phyloP scores from a whole-genome alignment of 2,797 vertebrate genomes.

The Rhabdophis nuchalis region DNA sequence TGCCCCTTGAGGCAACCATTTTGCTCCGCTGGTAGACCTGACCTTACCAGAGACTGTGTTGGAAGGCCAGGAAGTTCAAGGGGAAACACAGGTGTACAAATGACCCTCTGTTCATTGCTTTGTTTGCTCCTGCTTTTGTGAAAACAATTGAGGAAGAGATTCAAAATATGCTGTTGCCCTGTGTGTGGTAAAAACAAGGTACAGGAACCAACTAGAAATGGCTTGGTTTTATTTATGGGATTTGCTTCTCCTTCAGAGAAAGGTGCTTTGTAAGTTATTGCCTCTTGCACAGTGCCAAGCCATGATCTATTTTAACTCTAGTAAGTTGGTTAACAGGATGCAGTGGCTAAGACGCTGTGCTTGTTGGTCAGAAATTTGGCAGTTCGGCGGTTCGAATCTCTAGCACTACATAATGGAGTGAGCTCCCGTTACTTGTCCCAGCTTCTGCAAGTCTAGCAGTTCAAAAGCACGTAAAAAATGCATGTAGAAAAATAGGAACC shows the following conservation, averaged over 20 bases:
- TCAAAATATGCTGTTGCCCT: neutral
- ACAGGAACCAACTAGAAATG: neutral
- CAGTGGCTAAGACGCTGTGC: too few species aligned
- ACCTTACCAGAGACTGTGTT: neutral
- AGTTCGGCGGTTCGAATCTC: too few species aligned
- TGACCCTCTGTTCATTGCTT: neutral
- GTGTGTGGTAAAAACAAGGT: neutral
- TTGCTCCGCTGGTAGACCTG: neutral
- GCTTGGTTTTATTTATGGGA: too few species aligned
- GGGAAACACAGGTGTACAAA: neutral
- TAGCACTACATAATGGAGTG: too few species aligned
- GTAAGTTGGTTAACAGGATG: neutral
- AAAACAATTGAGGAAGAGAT: neutral
- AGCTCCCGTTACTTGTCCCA: too few species aligned
- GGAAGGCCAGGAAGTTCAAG: neutral
- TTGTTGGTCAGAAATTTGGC: too few species aligned
- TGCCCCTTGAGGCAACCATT: neutral
- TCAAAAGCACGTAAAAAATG: too few species aligned
- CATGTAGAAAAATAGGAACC: too few species aligned
- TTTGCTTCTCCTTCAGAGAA: neutral
- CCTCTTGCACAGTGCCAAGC: neutral
- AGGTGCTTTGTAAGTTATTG: neutral
- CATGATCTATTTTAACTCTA: neutral
- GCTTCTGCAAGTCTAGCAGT: too few species aligned
- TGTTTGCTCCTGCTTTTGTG: neutral